Evolutionary conservation across 1,140 invertebrate genomes (phyloP).

Genomic region (Hestina assimilis): DNA sequence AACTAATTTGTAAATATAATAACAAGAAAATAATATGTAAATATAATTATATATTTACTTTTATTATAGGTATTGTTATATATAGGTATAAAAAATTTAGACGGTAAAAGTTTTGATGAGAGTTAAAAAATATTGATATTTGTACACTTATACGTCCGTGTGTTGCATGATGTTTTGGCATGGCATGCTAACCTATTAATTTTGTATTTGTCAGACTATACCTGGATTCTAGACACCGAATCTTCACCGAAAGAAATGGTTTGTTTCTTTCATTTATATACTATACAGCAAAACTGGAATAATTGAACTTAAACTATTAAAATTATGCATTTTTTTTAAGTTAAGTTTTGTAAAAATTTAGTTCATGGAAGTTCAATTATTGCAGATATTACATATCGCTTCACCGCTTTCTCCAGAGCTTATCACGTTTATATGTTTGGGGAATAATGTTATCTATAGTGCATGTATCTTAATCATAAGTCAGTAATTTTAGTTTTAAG

Average conservation of each 20-base stretch:
- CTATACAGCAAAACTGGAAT: constrained; percentile 24
- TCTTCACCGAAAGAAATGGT: constrained; percentile 66
- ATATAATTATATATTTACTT: too few species aligned
- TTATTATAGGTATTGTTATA: background rate
- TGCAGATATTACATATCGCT: background rate
- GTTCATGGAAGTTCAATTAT: background rate
- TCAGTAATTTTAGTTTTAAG: too few species aligned
- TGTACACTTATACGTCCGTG: constrained; percentile 29
- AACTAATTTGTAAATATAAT: constrained; percentile 39
- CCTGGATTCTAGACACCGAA: constrained; percentile 73
- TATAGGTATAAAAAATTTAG: too few species aligned
- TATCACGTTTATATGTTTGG: constrained; percentile 6
- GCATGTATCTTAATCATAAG: background rate
- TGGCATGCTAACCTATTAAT: constrained; percentile 72
- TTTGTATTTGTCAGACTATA: constrained; percentile 76
- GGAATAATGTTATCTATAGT: background rate
- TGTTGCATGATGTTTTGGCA: constrained; percentile 69
- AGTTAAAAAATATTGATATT: constrained; percentile 5
- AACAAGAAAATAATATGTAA: constrained; percentile 23
- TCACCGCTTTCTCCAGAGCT: constrained; percentile 10
- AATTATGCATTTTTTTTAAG: background rate
- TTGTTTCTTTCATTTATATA: constrained; percentile 58
- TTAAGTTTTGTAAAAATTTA: background rate
- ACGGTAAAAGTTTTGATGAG: too few species aligned
- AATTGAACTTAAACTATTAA: constrained; percentile 11